Base-by-base conservation (phyloP, 1,140 invertebrate genomes). In the Bombus affinis region DNA sequence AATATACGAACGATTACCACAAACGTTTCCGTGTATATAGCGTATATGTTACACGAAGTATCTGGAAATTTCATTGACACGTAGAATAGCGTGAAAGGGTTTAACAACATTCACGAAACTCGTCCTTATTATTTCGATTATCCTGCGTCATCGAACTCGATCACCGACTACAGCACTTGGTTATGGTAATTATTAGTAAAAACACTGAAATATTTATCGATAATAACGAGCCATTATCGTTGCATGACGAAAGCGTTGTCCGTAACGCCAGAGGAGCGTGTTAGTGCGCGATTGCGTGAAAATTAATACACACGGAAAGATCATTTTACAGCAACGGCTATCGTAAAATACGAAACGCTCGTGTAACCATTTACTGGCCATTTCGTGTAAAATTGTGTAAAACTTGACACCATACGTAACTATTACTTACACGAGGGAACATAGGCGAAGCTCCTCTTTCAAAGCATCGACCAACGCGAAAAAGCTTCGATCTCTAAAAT, bases 261-360 rank as follows among this genome's bases (percentile, higher is more conserved):
- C 28, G 37, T 28, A 70, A 28, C 68, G 70, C 4, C 37, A 13
- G 70, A 42, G 5, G 62, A 37, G 35, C 35, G 32, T n/a, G 32
- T 66, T 66, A 80, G 47, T 35, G 57, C 42, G 35, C 78, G 35
- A 71, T 68, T 53, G 65, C 13, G 12, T 35, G 78, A 32, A 71
- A 71, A 80, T 72, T 72, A 72, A 72, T n/a, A 42, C n/a, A 44
- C 13, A n/a, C 42, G 70, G 1, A n/a, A 39, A 53, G 79, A 18
- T 81, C 72, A 81, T 81, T 80, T 81, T 70, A 70, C 35, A 39
- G 53, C 28, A 71, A 42, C 18, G 32, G 44, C 37, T 37, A n/a
- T 37, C 4, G 12, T 37, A 22, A 28, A 39, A 57, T 53, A 42
- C 39, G 9, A 44, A 22, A 44, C 9, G 42, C 39, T 35, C 15